Evolutionary conservation across 2,113 vertebrate genomes (phyloP).

Genomic region (Raja brachyura): DNA sequence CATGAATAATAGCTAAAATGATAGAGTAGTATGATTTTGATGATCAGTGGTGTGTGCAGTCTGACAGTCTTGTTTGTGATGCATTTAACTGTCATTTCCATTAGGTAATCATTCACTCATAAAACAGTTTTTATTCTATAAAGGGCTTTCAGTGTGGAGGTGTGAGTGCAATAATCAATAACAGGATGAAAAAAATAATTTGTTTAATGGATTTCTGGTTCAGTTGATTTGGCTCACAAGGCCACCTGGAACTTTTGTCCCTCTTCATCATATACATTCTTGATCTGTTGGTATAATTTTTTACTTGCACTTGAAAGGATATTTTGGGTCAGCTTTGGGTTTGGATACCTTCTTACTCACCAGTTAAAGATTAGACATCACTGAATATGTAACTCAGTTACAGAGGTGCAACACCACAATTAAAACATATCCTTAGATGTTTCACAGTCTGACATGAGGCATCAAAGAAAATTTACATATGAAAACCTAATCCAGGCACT

Average conservation of each 20-base stretch:
- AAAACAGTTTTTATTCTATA: conserved; percentile 42
- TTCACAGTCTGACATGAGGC: neutral
- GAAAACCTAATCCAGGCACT: conserved; percentile 47
- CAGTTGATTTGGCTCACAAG: conserved; percentile 56
- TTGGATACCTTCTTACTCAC: conserved; percentile 31
- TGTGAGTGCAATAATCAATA: conserved; percentile 55
- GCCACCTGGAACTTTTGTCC: conserved; percentile 47
- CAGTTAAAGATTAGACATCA: neutral
- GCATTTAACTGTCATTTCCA: conserved; percentile 52
- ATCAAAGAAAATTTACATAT: conserved; percentile 42
- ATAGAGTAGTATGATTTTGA: conserved; percentile 7
- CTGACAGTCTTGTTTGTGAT: conserved; percentile 52
- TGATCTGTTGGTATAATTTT: conserved; percentile 46
- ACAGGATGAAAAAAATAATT: conserved; percentile 58
- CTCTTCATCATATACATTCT: conserved; percentile 49
- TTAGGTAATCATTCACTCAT: conserved; percentile 50
- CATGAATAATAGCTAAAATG: neutral
- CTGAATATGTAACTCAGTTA: neutral
- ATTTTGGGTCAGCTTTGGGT: conserved; percentile 36
- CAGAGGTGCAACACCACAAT: neutral
- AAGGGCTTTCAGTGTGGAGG: conserved; percentile 45
- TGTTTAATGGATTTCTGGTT: conserved; percentile 59
- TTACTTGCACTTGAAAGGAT: conserved; percentile 44
- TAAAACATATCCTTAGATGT: neutral
- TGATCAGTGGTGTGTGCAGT: conserved; percentile 43